Conservation (phyloP, 2,797 vertebrate genomes). For the Threskiornis aethiopicus region DNA sequence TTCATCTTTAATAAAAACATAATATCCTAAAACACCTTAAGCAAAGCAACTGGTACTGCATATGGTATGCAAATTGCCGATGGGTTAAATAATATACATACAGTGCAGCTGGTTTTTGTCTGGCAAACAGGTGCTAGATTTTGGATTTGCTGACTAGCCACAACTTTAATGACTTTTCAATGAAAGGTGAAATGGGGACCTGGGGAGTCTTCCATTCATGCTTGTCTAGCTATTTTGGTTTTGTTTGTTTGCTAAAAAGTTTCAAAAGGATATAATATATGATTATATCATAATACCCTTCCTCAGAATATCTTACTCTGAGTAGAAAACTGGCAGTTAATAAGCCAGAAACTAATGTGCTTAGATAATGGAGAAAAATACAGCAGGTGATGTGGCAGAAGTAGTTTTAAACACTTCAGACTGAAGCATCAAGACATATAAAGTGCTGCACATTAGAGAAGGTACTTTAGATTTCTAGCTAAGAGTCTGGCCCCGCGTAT, state of each 20-base stretch:
- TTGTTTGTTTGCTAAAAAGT: constrained; percentile 11
- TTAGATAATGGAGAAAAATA: not conserved
- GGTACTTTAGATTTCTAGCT: not conserved
- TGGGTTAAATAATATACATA: constrained; percentile 12
- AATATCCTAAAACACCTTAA: not conserved
- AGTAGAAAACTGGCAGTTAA: not conserved
- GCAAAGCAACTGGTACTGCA: not conserved
- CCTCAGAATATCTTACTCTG: not conserved
- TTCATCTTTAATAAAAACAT: not conserved
- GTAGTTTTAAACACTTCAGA: not conserved
- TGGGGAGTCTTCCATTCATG: constrained; percentile 36
- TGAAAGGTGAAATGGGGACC: constrained; percentile 15
- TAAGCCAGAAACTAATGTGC: not conserved
- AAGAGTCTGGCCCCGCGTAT: not conserved
- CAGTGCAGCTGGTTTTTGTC: constrained; percentile 31
- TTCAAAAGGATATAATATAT: not conserved
- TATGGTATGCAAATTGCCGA: constrained; percentile 26
- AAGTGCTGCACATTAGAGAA: not conserved
- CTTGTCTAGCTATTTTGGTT: constrained; percentile 30
- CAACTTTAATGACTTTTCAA: constrained; percentile 51
- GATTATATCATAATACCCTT: not conserved
- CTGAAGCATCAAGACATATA: not conserved
- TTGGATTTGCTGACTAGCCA: constrained; percentile 56
- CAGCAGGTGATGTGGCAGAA: not conserved
- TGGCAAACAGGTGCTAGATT: constrained; percentile 58